Conservation (phyloP, 2,888 invertebrate species). For the Drosophila suboccidentalis region DNA sequence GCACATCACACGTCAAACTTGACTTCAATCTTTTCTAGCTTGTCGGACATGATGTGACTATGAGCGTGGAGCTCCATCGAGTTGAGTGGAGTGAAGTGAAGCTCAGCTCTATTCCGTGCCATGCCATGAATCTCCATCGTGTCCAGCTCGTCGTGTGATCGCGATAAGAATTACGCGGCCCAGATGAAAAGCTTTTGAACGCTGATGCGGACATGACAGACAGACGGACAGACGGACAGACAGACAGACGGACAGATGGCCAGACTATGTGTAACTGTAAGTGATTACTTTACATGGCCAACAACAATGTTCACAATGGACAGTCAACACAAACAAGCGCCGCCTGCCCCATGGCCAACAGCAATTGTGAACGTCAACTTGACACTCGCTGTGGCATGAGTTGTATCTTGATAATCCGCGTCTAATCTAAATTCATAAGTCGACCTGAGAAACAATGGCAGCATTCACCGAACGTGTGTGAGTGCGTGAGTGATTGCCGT, state of each 20-base stretch:
- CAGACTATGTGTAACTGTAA: slow-evolving; percentile 51
- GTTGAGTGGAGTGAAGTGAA: background rate
- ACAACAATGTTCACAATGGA: slow-evolving; percentile 35
- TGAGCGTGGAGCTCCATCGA: slow-evolving; percentile 48
- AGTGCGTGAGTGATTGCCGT: slow-evolving; percentile 74
- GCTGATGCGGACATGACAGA: slow-evolving; percentile 19
- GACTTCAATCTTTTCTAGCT: slow-evolving; percentile 69
- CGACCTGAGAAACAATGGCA: slow-evolving; percentile 56
- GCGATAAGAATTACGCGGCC: slow-evolving; percentile 79
- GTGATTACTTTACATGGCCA: slow-evolving; percentile 58
- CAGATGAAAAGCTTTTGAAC: slow-evolving; percentile 72
- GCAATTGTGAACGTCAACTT: slow-evolving; percentile 37
- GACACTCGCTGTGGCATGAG: slow-evolving; percentile 38
- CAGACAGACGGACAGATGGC: background rate
- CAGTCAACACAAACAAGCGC: slow-evolving; percentile 14
- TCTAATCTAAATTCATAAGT: slow-evolving; percentile 69
- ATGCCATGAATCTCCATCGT: slow-evolving; percentile 70
- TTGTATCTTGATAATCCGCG: slow-evolving; percentile 43
- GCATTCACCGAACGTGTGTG: slow-evolving; percentile 35
- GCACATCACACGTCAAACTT: slow-evolving; percentile 63
- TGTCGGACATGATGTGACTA: slow-evolving; percentile 79
- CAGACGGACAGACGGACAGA: background rate
- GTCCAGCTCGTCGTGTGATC: slow-evolving; percentile 65
- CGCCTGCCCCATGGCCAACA: slow-evolving; percentile 26
- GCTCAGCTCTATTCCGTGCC: slow-evolving; percentile 16